Percentiles rank a stretch among this genome's conserved stretches.
These are phyloP conservation scores for Clamator glandarius DNA, from an alignment of 2,797 vertebrate species.

Conservation along the genomic window DNA sequence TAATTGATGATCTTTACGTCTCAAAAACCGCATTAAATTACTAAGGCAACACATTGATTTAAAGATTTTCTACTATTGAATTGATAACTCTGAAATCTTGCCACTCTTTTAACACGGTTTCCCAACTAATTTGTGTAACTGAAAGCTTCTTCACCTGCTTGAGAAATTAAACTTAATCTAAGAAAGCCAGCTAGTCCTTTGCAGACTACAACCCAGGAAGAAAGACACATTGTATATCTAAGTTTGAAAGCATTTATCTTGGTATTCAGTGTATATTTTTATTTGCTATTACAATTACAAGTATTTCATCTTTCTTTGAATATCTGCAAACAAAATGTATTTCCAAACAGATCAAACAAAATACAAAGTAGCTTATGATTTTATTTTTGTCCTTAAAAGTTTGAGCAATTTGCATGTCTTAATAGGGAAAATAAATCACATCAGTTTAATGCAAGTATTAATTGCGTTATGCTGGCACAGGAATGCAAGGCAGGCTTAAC, in stretches of 20 bases:
- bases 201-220: not conserved
- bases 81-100: not conserved
- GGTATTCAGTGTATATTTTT: not conserved
- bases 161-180: not conserved
- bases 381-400: not conserved
- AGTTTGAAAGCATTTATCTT: not conserved
- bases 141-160: not conserved
- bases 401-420: not conserved
- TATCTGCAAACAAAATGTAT: not conserved
- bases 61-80: not conserved
- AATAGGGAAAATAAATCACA: not conserved
- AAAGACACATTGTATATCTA: not conserved
- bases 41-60: not conserved
- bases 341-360: not conserved
- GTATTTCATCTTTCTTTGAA: not conserved
- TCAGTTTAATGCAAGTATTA: not conserved
- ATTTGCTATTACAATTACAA: not conserved
- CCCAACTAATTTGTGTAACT: not conserved
- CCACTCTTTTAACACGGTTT: not conserved
- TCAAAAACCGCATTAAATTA: not conserved
- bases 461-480: not conserved
- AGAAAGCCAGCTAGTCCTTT: not conserved
- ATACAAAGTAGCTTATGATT: not conserved
- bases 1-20: not conserved
- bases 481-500: not conserved